These are phyloP conservation scores for Calliopum simillimum DNA, from an alignment of 2,888 invertebrate genomes.

Conservation along the genomic window DNA sequence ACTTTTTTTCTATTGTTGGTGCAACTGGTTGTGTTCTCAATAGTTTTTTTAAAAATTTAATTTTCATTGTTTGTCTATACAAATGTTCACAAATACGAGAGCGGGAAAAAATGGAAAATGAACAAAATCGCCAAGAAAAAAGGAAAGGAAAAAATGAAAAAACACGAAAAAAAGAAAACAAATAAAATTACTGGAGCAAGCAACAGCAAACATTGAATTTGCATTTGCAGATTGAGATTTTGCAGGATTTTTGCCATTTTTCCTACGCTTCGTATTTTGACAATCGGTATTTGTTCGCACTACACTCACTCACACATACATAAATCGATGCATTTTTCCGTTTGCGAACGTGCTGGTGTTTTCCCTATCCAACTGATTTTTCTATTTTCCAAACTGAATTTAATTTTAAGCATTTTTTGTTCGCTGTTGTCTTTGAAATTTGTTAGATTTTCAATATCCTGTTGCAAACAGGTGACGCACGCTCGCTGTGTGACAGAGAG, in stretches of 20 bases:
- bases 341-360: no score
- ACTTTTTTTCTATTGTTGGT: no score
- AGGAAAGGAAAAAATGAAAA: conserved; percentile 3
- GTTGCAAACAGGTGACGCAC: not conserved
- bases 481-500: not conserved
- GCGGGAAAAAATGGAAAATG: not conserved
- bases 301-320: not conserved
- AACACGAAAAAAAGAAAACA: not conserved
- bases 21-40: no score
- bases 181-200: not conserved
- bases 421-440: not conserved
- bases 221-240: conserved; percentile 1
- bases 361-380: no score
- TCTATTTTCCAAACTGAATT: not conserved
- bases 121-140: not conserved
- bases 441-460: conserved; percentile 22
- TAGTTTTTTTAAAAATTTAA: no score
- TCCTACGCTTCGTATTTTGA: not conserved
- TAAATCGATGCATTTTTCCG: not conserved
- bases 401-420: not conserved
- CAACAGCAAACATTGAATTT: conserved; percentile 16
- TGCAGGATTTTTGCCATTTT: not conserved
- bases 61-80: no score
- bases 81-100: no score
- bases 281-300: not conserved